Evolutionary conservation across 2,113 vertebrate genomes (phyloP), one percentile per base, ranked within the genome.

Genomic region (Lampris incognitus): DNA sequence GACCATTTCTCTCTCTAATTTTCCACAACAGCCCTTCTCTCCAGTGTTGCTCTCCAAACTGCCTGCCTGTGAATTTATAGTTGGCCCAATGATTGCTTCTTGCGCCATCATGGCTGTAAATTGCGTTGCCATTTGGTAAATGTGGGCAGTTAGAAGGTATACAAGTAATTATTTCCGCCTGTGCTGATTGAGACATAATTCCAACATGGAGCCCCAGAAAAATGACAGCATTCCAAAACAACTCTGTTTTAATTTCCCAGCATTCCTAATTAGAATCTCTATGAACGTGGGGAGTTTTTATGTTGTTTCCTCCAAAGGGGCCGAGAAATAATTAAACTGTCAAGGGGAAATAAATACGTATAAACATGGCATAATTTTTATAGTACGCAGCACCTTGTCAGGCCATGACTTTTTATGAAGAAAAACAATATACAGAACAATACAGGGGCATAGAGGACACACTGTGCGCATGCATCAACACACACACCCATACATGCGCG

Each of bases 151-250:
- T 92, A 94, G 90, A 92, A 89, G 90, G 89, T 93, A 91, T 91
- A 91, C 90, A 93, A 93, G 90, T 91, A 92, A 94, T 94, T 94
- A 93, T 92, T 94, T 93, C 90, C 83, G 89, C 92, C 86, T 84
- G 85, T 92, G 88, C 91, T 94, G 93, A 94, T 93, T 93, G 91
- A 91, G 92, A 91, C 92, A 94, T 94, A 91, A 93, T 94, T 94
- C 88, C 93, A 93, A 85, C 68, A 82, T 49, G 84, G 84, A 79
- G 85, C 61, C 61, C 63, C 63, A 78, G 86, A 88, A 89, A 93
- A 92, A 89, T 94, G 92, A 93, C 93, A 94, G 90, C 90, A 91
- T 93, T 93, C 91, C 76, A 79, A 93, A 93, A 93, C 93, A 93
- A 90, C 88, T 92, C 87, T 88, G 89, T 92, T 94, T 93, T 93